Conservation (phyloP, 2,888 invertebrate genomes). For the Mongoloraphidia duomilia region DNA sequence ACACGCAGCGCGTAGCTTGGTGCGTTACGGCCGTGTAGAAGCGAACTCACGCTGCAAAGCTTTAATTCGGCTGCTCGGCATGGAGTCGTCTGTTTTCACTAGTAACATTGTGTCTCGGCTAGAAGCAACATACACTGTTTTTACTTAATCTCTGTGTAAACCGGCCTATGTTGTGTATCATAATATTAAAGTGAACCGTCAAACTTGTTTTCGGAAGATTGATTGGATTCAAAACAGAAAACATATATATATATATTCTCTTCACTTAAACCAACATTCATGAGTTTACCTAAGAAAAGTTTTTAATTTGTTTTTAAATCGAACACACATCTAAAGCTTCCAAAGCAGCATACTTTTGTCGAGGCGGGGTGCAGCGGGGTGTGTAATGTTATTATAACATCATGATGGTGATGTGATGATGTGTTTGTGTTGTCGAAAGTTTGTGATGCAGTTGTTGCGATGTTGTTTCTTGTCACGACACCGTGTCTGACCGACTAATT, state of each 20-base stretch:
- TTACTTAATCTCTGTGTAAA: conserved; percentile 59
- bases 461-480: too few relatives aligned
- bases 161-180: conserved; percentile 69
- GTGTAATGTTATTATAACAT: conserved; percentile 1
- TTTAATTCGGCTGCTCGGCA: not conserved
- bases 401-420: conserved; percentile 30
- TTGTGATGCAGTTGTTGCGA: not conserved
- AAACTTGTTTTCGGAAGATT: conserved; percentile 43
- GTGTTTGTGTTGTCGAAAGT: not conserved
- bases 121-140: conserved; percentile 38
- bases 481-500: not conserved
- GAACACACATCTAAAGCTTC: not conserved
- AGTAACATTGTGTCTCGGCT: conserved; percentile 34
- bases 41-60: conserved; percentile 13
- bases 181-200: conserved; percentile 48
- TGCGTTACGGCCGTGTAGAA: conserved; percentile 7
- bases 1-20: not conserved
- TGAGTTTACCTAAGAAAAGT: conserved; percentile 10
- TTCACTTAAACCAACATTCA: conserved; percentile 15
- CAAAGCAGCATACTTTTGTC: not conserved
- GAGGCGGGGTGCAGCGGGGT: conserved; percentile 6
- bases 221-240: conserved; percentile 31
- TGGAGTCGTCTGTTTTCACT: conserved; percentile 31
- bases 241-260: conserved; percentile 10
- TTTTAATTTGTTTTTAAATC: conserved; percentile 11